Conservation (phyloP, 2,888 invertebrate genomes). For the Campoplex nolae region DNA sequence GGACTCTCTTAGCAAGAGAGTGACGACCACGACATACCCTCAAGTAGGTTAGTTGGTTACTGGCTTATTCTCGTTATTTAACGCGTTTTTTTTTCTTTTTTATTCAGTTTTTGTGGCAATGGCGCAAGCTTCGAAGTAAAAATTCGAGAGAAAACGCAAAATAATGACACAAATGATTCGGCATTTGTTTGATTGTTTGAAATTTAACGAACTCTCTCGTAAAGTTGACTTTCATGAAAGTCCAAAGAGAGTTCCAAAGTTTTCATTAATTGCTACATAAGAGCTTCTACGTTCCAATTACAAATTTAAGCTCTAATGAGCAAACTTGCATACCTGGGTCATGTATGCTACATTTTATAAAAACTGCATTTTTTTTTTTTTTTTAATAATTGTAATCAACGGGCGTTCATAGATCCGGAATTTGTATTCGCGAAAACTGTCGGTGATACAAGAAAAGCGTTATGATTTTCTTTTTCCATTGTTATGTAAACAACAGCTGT, state of each 20-base stretch:
- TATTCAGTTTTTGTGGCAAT: slow-evolving; percentile 9
- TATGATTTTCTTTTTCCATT: neutral
- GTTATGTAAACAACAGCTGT: too few species aligned
- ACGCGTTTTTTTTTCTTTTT: slow-evolving; percentile 16
- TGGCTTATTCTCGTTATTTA: slow-evolving; percentile 62
- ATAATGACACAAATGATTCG: slow-evolving; percentile 16
- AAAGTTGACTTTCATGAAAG: slow-evolving; percentile 12
- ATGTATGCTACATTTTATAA: neutral
- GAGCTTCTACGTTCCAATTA: slow-evolving; percentile 9
- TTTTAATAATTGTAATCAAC: neutral
- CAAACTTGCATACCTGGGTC: neutral
- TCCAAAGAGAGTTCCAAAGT: neutral
- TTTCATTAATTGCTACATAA: neutral
- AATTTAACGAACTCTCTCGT: neutral
- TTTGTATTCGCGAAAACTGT: neutral
- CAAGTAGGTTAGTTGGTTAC: slow-evolving; percentile 68
- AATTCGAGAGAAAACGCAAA: slow-evolving; percentile 28
- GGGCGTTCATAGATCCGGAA: neutral
- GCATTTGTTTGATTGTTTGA: neutral
- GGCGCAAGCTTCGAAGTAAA: slow-evolving; percentile 3
- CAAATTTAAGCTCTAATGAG: neutral
- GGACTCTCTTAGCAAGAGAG: slow-evolving; percentile 60
- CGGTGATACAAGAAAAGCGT: neutral
- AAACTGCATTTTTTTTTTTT: neutral
- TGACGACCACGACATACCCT: slow-evolving; percentile 30